A percentile compares a stretch with the other conserved stretches of the same genome.
Conservation (phyloP, 2,888 invertebrate genomes). For the Synergus itoensis region DNA sequence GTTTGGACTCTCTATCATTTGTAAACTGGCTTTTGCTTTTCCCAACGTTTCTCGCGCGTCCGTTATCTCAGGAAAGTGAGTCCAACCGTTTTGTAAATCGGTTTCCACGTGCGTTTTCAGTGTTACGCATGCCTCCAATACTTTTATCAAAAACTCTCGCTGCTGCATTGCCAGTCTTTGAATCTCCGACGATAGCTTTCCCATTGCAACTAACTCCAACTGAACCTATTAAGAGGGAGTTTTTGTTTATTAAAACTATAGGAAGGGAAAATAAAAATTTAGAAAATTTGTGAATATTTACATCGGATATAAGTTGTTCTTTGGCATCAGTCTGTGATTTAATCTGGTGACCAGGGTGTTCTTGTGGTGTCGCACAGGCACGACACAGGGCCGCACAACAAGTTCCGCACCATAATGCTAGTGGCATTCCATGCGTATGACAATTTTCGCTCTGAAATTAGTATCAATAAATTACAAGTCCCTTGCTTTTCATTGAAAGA, state of each 20-base stretch:
- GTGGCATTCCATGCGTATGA: conserved; percentile 86
- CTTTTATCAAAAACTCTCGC: conserved; percentile 85
- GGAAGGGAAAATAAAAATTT: conserved; percentile 25
- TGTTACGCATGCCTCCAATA: conserved; percentile 86
- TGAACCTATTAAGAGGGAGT: conserved; percentile 77
- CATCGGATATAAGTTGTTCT: conserved; percentile 83
- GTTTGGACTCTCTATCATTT: conserved; percentile 81
- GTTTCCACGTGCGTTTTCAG: conserved; percentile 88
- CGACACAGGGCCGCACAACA: conserved; percentile 84
- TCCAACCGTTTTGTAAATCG: conserved; percentile 85
- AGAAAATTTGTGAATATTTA: conserved; percentile 63
- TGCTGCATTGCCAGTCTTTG: conserved; percentile 86
- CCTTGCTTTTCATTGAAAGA: background rate
- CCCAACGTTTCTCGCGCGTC: conserved; percentile 83
- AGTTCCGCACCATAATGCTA: conserved; percentile 85
- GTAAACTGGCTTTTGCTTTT: conserved; percentile 82
- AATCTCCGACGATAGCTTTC: conserved; percentile 85
- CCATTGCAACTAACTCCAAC: conserved; percentile 84
- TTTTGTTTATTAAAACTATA: conserved; percentile 5
- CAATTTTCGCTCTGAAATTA: conserved; percentile 81
- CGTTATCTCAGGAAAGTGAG: conserved; percentile 82
- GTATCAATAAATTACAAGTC: background rate
- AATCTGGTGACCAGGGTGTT: conserved; percentile 84
- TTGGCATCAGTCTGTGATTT: conserved; percentile 85
- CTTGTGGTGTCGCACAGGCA: conserved; percentile 83